Conservation (phyloP, 2,888 invertebrate species). For the Melanargia galathea region DNA sequence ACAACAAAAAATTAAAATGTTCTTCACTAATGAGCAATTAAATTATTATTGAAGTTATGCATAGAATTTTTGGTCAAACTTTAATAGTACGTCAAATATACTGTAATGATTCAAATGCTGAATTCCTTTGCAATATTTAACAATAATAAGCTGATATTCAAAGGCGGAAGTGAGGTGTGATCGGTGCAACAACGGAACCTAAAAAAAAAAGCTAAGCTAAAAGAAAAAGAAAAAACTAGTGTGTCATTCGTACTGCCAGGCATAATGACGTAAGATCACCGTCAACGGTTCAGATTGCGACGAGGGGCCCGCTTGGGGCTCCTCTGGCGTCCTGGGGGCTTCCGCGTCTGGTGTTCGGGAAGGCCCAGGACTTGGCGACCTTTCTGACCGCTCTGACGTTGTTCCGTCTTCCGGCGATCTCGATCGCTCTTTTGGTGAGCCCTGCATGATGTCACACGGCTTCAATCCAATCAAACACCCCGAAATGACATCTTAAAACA, state of each 20-base stretch:
- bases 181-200: slow-evolving; percentile 70
- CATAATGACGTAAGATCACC: slow-evolving; percentile 79
- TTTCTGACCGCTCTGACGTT: slow-evolving; percentile 51
- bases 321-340: slow-evolving; percentile 52
- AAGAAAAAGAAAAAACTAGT: slow-evolving; percentile 74
- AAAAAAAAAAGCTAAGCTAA: slow-evolving; percentile 70
- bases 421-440: slow-evolving; percentile 56
- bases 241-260: slow-evolving; percentile 82
- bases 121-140: slow-evolving; percentile 69
- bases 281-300: slow-evolving; percentile 65
- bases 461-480: slow-evolving; percentile 23
- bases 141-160: slow-evolving; percentile 53
- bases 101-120: slow-evolving; percentile 66
- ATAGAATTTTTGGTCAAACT: slow-evolving; percentile 42
- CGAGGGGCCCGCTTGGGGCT: slow-evolving; percentile 68
- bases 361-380: slow-evolving; percentile 53
- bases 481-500: neutral
- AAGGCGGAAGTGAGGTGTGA: slow-evolving; percentile 53
- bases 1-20: neutral
- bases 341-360: slow-evolving; percentile 51
- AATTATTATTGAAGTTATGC: neutral
- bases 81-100: slow-evolving; percentile 26
- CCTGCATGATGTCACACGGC: slow-evolving; percentile 56
- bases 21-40: neutral
- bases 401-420: slow-evolving; percentile 60